phyloP scores from a whole-genome alignment of 2,888 invertebrate genomes.

The Lasioglossum villosulum region DNA sequence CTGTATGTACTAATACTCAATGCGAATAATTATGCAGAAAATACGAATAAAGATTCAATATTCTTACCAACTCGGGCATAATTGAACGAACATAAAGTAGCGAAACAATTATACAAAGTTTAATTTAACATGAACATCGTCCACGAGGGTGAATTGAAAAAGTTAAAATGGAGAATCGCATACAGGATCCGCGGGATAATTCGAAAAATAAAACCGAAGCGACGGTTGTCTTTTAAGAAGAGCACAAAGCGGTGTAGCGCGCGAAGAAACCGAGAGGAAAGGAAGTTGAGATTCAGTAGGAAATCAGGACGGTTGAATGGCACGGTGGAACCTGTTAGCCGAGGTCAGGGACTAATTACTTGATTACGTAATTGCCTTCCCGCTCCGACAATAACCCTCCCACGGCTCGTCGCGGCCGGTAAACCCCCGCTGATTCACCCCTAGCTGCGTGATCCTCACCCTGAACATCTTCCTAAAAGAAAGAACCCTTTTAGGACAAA shows the following conservation, averaged over 20 bases:
- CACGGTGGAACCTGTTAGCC: constrained; percentile 78
- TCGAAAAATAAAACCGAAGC: background rate
- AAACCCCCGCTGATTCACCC: constrained; percentile 77
- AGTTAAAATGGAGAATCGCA: background rate
- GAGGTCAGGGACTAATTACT: constrained; percentile 83
- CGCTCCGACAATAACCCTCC: constrained; percentile 72
- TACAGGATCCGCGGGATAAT: background rate
- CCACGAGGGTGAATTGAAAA: background rate
- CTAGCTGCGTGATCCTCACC: constrained; percentile 66
- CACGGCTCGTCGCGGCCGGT: constrained; percentile 73
- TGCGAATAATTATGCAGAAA: background rate
- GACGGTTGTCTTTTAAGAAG: background rate
- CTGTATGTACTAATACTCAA: too few species aligned
- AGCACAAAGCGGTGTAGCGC: background rate
- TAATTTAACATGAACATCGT: background rate
- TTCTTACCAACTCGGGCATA: background rate
- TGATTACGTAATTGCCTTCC: constrained; percentile 83
- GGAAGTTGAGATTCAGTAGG: constrained; percentile 56
- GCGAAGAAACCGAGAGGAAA: constrained; percentile 25
- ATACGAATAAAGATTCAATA: background rate
- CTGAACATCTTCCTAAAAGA: constrained; percentile 66
- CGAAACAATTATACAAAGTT: background rate
- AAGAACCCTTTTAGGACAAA: constrained; percentile 64
- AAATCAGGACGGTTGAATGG: constrained; percentile 68
- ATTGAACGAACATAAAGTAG: background rate